phyloP scores from a whole-genome alignment of 35 echinoderm and acorn worm species.

The Apostichopus californicus region DNA sequence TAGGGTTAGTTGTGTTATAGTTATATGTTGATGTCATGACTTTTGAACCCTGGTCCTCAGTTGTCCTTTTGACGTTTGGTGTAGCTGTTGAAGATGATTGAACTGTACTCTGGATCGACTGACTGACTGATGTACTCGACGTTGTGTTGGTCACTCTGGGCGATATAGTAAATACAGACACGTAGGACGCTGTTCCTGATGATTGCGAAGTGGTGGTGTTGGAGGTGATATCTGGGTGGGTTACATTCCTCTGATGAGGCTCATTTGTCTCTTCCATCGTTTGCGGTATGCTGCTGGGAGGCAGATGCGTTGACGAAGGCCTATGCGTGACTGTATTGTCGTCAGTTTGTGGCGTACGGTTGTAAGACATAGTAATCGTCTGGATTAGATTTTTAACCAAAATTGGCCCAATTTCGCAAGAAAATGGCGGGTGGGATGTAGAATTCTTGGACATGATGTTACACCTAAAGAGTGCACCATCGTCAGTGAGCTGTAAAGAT shows the following conservation, averaged over 20 bases:
- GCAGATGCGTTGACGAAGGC: background rate
- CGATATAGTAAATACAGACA: too few relatives aligned
- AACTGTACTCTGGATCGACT: too few relatives aligned
- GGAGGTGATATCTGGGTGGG: background rate
- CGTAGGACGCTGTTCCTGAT: too few relatives aligned
- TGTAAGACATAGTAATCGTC: background rate
- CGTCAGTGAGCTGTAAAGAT: background rate
- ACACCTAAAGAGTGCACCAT: background rate
- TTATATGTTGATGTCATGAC: too few relatives aligned
- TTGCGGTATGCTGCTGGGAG: too few relatives aligned
- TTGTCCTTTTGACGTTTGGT: too few relatives aligned
- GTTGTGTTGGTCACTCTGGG: too few relatives aligned
- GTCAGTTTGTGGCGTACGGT: background rate
- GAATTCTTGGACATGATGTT: background rate
- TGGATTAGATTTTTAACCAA: background rate
- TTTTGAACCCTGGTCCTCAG: too few relatives aligned
- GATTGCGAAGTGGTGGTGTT: too few relatives aligned
- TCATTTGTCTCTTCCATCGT: background rate
- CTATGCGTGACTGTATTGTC: background rate
- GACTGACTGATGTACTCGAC: too few relatives aligned
- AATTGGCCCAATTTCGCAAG: constrained; percentile 36
- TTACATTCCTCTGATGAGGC: background rate
- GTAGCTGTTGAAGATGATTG: too few relatives aligned
- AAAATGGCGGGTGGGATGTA: background rate
- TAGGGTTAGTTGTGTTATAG: too few relatives aligned